Evolutionary conservation across 2,797 vertebrate genomes (phyloP).

Genomic region (Periparus ater): DNA sequence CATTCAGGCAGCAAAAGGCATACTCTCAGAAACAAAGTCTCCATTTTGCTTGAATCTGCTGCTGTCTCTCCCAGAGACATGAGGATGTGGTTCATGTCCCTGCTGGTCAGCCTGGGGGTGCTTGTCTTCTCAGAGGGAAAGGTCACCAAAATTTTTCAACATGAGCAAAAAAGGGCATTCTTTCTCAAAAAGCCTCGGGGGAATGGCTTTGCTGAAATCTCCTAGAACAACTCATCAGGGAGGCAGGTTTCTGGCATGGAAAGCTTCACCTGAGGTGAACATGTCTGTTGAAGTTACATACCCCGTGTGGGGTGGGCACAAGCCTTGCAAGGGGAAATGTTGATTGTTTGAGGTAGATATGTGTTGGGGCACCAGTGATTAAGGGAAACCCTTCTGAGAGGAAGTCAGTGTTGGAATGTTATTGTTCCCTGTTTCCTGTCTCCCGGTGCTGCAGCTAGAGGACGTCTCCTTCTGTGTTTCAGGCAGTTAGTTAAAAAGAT

Average conservation of each 20-base stretch:
- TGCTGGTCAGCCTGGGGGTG: background rate
- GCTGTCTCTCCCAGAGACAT: background rate
- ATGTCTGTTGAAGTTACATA: accelerated
- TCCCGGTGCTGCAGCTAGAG: background rate
- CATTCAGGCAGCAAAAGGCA: background rate
- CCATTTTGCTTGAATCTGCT: background rate
- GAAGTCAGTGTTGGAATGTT: background rate
- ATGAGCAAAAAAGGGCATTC: background rate
- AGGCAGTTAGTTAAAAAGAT: background rate
- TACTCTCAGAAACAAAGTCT: background rate
- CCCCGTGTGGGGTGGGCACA: accelerated
- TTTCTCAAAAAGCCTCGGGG: background rate
- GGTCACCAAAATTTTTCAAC: conserved; percentile 31
- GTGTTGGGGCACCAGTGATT: background rate
- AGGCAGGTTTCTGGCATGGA: background rate
- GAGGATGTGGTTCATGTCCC: background rate
- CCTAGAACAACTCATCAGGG: background rate
- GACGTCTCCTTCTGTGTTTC: background rate
- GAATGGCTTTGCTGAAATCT: background rate
- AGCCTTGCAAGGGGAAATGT: background rate
- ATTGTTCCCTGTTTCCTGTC: background rate
- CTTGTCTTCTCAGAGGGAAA: background rate
- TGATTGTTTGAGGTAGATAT: background rate
- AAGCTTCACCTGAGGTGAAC: background rate
- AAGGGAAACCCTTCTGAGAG: background rate